These are phyloP conservation scores for Lagopus leucura DNA, from an alignment of 2,113 vertebrate genomes.

Conservation along the genomic window DNA sequence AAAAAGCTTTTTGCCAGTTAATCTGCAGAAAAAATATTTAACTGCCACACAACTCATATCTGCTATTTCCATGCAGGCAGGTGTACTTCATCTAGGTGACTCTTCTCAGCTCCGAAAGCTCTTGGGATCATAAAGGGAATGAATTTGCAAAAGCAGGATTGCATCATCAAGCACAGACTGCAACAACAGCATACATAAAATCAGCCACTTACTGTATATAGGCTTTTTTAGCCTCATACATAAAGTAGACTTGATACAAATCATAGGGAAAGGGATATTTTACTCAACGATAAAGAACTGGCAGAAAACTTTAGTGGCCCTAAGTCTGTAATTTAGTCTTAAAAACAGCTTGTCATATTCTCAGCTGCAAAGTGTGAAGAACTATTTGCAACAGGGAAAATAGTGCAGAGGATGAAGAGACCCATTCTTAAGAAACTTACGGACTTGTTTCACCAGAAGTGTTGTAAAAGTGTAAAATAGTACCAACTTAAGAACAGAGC, in stretches of 20 bases:
- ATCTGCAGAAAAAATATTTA: not conserved
- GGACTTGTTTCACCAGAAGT: not conserved
- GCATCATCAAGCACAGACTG: not conserved
- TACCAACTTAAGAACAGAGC: not conserved
- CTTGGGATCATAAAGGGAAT: not conserved
- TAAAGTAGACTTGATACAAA: not conserved
- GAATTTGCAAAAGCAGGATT: not conserved
- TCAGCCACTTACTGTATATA: not conserved
- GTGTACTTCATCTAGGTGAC: not conserved
- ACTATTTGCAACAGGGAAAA: not conserved
- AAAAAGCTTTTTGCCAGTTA: not conserved
- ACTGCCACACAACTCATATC: not conserved
- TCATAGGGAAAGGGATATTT: not conserved
- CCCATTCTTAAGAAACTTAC: not conserved
- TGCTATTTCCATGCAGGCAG: not conserved
- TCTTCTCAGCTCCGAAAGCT: not conserved
- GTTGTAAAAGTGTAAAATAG: not conserved
- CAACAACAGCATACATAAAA: not conserved
- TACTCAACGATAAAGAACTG: not conserved
- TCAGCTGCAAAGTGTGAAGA: not conserved
- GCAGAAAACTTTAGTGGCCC: not conserved
- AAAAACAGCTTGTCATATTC: not conserved
- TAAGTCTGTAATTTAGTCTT: not conserved
- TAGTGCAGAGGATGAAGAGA: not conserved
- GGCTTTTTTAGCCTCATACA: not conserved